Evolutionary conservation across 2,888 invertebrate genomes (phyloP).

Genomic region (Cynaeus angustus): DNA sequence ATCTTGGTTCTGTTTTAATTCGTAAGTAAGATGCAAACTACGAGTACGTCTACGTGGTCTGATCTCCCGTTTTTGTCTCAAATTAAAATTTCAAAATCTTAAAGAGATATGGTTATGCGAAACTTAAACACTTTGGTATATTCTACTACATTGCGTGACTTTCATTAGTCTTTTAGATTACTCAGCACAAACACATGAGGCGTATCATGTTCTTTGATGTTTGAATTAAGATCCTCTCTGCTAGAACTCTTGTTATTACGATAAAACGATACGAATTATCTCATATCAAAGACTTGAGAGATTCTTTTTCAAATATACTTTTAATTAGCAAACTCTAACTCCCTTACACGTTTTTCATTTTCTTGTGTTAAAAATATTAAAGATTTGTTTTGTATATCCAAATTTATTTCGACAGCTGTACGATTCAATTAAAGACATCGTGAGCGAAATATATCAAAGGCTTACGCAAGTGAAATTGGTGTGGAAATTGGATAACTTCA

Average conservation of each 20-base stretch:
- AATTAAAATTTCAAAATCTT: neutral
- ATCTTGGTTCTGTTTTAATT: slow-evolving; percentile 37
- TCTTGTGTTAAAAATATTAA: slow-evolving; percentile 8
- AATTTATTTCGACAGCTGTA: slow-evolving; percentile 33
- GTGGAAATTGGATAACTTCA: slow-evolving; percentile 35
- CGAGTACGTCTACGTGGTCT: neutral
- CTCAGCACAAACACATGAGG: slow-evolving; percentile 1
- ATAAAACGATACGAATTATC: slow-evolving; percentile 6
- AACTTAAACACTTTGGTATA: neutral
- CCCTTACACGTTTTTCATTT: slow-evolving; percentile 10
- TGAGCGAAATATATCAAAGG: slow-evolving; percentile 36
- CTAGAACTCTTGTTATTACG: neutral
- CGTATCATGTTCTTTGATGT: slow-evolving; percentile 14
- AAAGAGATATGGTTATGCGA: no score
- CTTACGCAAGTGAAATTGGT: slow-evolving; percentile 34
- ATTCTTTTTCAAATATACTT: slow-evolving; percentile 14
- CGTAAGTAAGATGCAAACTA: slow-evolving; percentile 17
- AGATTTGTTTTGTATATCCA: slow-evolving; percentile 26
- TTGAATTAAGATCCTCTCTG: slow-evolving; percentile 9
- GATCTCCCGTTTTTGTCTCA: neutral
- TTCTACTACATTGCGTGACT: neutral
- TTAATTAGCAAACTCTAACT: slow-evolving; percentile 15
- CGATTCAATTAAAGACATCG: slow-evolving; percentile 34
- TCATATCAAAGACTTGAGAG: slow-evolving; percentile 2
- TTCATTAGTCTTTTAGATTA: slow-evolving; percentile 7